Evolutionary conservation across 2,797 vertebrate genomes (phyloP).

Genomic region (Mallotus villosus): DNA sequence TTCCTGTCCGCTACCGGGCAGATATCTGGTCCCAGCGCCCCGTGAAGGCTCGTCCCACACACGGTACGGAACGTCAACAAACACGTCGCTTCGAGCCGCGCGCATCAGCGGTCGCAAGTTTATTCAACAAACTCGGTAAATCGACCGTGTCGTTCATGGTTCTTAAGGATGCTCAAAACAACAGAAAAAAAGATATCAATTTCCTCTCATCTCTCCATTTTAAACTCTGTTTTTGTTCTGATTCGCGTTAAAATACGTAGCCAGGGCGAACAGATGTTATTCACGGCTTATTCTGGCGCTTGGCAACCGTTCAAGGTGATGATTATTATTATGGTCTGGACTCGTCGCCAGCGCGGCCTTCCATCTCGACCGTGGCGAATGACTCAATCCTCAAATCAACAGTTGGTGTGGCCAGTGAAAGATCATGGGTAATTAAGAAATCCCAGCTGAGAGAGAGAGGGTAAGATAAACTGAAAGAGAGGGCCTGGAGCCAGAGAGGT

Average conservation of each 20-base stretch:
- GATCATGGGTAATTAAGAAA: background rate
- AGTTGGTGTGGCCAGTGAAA: background rate
- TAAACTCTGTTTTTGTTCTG: slow-evolving; percentile 1
- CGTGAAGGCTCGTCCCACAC: no score
- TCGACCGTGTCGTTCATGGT: background rate
- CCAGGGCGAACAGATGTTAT: background rate
- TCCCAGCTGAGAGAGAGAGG: background rate
- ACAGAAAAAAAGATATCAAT: background rate
- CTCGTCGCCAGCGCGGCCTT: background rate
- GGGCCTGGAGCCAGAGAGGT: no score
- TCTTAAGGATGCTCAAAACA: background rate
- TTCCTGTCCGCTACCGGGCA: background rate
- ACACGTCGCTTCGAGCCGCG: background rate
- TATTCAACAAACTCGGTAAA: background rate
- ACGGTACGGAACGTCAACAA: background rate
- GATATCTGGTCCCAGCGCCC: no score
- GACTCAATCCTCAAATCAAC: background rate
- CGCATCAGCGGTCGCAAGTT: background rate
- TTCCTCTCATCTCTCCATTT: background rate
- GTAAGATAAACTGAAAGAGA: background rate
- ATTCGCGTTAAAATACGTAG: background rate
- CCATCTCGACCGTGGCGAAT: background rate
- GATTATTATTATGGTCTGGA: background rate
- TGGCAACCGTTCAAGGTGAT: background rate
- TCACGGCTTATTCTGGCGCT: background rate